Base-by-base conservation (phyloP, 2,888 invertebrate genomes). In the Amorpha juglandis region DNA sequence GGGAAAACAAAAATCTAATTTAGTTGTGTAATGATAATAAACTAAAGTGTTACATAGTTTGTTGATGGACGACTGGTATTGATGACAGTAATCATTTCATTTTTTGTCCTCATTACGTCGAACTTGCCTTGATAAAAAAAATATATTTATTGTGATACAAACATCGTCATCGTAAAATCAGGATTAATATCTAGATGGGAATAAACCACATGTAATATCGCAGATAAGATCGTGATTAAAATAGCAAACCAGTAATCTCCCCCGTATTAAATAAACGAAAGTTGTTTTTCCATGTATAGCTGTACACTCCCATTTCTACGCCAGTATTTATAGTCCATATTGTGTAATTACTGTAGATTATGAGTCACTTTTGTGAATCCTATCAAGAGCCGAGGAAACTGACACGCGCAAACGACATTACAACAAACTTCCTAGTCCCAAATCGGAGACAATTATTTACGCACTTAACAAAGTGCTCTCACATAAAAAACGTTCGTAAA, bases 401-500 rank as follows among this genome's bases (percentile, higher is more conserved):
- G 19, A 12, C 6, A 19, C 42, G 42, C 19, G 42, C 42, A 55
- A 55, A 55, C 16, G 19, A 58, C 42, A 42, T 58, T 19, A 42
- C 38, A 58, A 58, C 58, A 42, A 58, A 38, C 58, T 71, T 70
- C 71, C 74, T 70, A 74, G 73, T 76, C 42, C 35, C 65, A 48
- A 68, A 69, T 69, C 65, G 64, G 48, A 69, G 78, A 77, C 80
- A 77, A 79, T 81, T 80, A 86, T 89, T 83, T 87, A 88, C 82
- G 86, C 81, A 83, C 83, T 82, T 80, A 85, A 83, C 83, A 84
- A 84, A 86, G 83, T 85, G 84, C 81, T 81, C 77, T 75, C 79
- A 80, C 80, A 88, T 86, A 90, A 90, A 88, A 87, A 82, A 81
- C 81, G 77, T 76, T 82, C 80, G 80, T 86, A 83, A 87, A 85